These are phyloP conservation scores for Papilio helenus DNA, from an alignment of 1,140 invertebrate genomes.

Conservation along the genomic window DNA sequence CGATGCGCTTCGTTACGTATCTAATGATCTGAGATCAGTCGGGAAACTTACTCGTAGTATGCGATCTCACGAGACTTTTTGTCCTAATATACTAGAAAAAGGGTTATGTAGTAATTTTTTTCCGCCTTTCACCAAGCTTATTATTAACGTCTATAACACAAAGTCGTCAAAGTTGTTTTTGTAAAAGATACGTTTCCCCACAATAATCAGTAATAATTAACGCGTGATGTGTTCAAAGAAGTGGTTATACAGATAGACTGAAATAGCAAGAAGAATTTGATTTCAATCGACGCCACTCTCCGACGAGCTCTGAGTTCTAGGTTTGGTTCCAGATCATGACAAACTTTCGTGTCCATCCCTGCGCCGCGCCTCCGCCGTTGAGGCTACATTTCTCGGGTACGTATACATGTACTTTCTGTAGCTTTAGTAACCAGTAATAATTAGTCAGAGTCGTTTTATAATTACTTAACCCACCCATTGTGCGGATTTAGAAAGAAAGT, in stretches of 20 bases:
- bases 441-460: no score
- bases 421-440: no score
- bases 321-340: no score
- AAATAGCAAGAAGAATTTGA: neutral
- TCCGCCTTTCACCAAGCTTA: neutral
- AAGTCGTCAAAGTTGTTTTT: neutral
- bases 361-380: no score
- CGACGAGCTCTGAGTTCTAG: no score
- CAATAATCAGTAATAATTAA: neutral
- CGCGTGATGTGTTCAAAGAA: no score
- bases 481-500: no score
- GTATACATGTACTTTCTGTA: no score
- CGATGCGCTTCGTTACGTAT: conserved; percentile 15
- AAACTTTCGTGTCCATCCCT: no score
- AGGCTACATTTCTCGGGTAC: no score
- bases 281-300: no score
- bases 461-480: no score
- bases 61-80: conserved; percentile 4
- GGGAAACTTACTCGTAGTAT: neutral
- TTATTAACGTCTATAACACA: neutral
- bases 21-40: neutral
- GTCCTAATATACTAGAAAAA: neutral
- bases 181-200: neutral
- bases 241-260: neutral
- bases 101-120: neutral